Conservation (phyloP, 2,797 vertebrate genomes). For the Cercopithecus mitis region DNA sequence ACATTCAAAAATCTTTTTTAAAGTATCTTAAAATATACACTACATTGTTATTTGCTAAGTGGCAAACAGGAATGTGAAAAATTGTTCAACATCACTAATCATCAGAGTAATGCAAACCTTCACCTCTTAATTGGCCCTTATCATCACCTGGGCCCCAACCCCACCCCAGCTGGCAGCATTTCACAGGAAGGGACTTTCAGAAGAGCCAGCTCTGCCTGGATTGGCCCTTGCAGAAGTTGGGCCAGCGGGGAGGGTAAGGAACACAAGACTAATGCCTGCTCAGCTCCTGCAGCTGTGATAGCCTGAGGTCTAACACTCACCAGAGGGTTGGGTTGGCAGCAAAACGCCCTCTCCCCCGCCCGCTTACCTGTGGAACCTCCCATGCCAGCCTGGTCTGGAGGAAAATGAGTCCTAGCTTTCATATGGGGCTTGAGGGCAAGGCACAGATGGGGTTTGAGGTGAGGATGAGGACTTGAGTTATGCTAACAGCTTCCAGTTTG, state of each 20-base stretch:
- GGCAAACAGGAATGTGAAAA: too few relatives aligned
- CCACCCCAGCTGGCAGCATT: neutral
- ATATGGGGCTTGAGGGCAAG: neutral
- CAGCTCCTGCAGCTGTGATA: neutral
- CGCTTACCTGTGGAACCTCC: neutral
- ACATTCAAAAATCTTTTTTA: too few relatives aligned
- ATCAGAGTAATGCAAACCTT: neutral
- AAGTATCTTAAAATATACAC: too few relatives aligned
- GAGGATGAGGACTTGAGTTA: neutral
- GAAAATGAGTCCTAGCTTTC: neutral
- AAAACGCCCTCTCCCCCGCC: neutral
- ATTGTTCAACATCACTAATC: too few relatives aligned
- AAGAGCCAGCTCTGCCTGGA: neutral
- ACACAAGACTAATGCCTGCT: neutral
- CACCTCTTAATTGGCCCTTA: neutral
- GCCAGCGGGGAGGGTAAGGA: neutral
- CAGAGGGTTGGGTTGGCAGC: neutral
- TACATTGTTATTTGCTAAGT: too few relatives aligned
- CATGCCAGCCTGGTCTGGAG: neutral
- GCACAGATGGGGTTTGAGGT: neutral
- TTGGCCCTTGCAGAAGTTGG: neutral
- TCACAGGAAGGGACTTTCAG: neutral
- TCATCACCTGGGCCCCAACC: neutral
- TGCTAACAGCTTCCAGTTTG: neutral
- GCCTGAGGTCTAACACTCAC: neutral